phyloP scores from a whole-genome alignment of 2,113 vertebrate species.

The Nestor notabilis region DNA sequence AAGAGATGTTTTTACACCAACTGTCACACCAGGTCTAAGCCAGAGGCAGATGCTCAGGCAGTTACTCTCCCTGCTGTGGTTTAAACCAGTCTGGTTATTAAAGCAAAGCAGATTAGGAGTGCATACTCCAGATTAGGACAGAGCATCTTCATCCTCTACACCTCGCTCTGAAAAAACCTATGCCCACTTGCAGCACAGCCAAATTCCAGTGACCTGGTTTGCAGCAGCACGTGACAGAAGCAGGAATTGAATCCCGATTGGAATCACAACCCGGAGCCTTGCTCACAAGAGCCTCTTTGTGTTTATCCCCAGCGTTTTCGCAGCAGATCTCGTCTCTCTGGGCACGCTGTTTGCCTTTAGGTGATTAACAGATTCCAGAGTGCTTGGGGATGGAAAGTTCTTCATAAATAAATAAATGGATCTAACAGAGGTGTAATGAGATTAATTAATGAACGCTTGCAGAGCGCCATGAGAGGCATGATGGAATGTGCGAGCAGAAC shows the following conservation, averaged over 20 bases:
- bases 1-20: neutral
- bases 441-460: slow-evolving; percentile 38
- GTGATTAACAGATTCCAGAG: slow-evolving; percentile 16
- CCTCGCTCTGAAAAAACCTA: neutral
- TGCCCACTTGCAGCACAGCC: fast-evolving
- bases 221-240: neutral
- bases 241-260: neutral
- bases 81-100: neutral
- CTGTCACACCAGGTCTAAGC: neutral
- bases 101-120: neutral
- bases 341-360: neutral
- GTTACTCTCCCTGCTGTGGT: neutral
- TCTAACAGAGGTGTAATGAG: slow-evolving; percentile 30
- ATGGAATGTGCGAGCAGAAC: neutral
- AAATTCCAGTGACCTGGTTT: neutral
- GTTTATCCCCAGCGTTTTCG: neutral
- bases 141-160: neutral
- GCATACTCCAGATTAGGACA: neutral
- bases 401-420: slow-evolving; percentile 28
- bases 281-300: neutral
- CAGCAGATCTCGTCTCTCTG: neutral
- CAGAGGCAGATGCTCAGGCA: neutral
- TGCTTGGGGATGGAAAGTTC: slow-evolving; percentile 1
- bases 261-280: neutral
- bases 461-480: neutral